These are phyloP conservation scores for Lepidurus packardi DNA, from an alignment of 1,140 invertebrate species.

Conservation along the genomic window DNA sequence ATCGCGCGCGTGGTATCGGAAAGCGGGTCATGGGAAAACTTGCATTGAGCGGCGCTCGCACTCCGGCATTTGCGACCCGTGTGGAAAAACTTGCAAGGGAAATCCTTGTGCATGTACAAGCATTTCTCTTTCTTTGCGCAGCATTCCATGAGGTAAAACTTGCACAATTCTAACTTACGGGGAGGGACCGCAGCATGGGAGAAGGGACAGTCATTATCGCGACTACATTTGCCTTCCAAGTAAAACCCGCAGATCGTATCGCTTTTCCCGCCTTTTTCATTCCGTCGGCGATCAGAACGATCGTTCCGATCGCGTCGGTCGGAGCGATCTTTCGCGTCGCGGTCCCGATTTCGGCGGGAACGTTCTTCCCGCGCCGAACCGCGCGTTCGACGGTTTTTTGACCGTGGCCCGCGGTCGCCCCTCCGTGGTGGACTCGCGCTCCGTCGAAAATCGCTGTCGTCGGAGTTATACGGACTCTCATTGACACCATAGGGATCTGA, in stretches of 20 bases:
- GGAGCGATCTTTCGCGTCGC: constrained; percentile 37
- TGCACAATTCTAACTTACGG: constrained; percentile 89
- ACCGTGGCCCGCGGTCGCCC: constrained; percentile 35
- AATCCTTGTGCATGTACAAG: constrained; percentile 93
- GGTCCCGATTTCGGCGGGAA: constrained; percentile 45
- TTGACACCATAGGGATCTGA: constrained; percentile 7
- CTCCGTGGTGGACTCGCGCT: constrained; percentile 24
- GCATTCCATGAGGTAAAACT: constrained; percentile 92
- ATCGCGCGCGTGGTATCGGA: constrained; percentile 63
- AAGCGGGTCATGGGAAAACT: constrained; percentile 86
- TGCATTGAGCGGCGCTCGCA: constrained; percentile 66
- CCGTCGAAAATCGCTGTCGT: constrained; percentile 41
- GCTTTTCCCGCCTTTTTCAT: constrained; percentile 51
- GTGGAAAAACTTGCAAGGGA: constrained; percentile 96
- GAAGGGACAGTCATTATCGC: constrained; percentile 71
- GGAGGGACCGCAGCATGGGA: constrained; percentile 76
- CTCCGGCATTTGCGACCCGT: constrained; percentile 63
- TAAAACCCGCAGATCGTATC: constrained; percentile 71
- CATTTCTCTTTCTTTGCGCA: constrained; percentile 94
- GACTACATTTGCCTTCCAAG: constrained; percentile 76
- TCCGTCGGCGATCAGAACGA: constrained; percentile 34
- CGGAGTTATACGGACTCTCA: constrained; percentile 39
- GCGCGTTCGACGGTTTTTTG: neutral
- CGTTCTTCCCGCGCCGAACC: constrained; percentile 35
- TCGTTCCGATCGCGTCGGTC: constrained; percentile 39